Evolutionary conservation across 1,140 invertebrate genomes (phyloP), one percentile per base, ranked within the genome.

Genomic region (Temnothorax curvispinosus): DNA sequence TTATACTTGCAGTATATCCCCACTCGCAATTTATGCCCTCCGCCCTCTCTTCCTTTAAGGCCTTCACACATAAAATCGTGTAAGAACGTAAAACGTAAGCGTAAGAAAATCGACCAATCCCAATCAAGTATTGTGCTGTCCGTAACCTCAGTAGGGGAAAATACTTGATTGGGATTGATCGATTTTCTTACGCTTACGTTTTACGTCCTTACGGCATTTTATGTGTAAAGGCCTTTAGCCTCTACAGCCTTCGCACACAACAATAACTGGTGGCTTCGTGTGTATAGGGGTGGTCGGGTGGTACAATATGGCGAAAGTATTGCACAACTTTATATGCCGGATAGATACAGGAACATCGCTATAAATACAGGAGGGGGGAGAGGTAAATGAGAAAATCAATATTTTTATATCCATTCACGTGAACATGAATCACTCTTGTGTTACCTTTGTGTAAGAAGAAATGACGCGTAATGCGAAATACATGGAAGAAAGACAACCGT

Each of bases 341-440:
- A 81, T 72, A 71, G 9, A 35, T 58, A 82, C 18, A 27, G 80
- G 27, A 82, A 11, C 38, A 47, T 74, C 21, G 38, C 52, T 82
- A 82, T 60, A 21, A 82, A 72, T 72, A 71, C 38, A 58, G 11
- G 13, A 1, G 38, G 35, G 21, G 8, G n/a, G 8, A 9, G 54
- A 6, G 18, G 56, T 56, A 27, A 27, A 82, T 72, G 21, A 41
- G 7, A 74, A 82, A 82, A 82, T 82, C 67, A 74, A 82, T 82
- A 74, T 58, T 72, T 82, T 82, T 82, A 72, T n/a, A 56, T 9
- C 38, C 38, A 82, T 82, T 82, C 78, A 82, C 32, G 41, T 78
- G 41, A 35, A 54, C 47, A 27, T 54, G 65, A 71, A n/a, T 71
- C 64, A 54, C 54, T 15, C 18, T 35, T 38, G 15, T 35, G 52